Percentiles rank a stretch among this genome's conserved stretches.
phyloP scores from a whole-genome alignment of 2,797 vertebrate genomes.

The Eulemur coronatus region DNA sequence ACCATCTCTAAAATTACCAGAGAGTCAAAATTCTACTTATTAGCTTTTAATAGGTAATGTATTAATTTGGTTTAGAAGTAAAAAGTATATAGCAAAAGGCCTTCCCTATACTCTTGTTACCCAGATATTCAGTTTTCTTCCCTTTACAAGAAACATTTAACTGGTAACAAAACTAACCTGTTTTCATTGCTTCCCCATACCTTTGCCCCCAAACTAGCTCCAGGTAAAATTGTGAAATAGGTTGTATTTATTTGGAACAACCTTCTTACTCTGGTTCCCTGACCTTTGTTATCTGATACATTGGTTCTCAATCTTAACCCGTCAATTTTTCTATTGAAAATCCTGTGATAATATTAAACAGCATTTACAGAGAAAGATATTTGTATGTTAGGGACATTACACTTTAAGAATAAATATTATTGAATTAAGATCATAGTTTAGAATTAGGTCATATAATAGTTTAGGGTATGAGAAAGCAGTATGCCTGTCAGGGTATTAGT shows the following conservation, averaged over 20 bases:
- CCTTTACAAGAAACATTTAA: background rate
- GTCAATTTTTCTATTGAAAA: constrained; percentile 19
- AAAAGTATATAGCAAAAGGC: background rate
- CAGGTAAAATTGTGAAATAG: constrained; percentile 18
- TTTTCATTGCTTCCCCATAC: background rate
- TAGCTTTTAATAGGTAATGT: background rate
- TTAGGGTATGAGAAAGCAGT: background rate
- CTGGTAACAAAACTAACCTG: background rate
- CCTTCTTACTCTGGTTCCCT: background rate
- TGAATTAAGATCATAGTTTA: background rate
- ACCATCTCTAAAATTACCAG: background rate
- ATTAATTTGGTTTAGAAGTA: background rate
- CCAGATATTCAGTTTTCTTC: background rate
- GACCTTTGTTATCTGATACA: background rate
- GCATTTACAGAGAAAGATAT: background rate
- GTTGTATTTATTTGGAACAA: background rate
- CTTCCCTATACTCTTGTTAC: background rate
- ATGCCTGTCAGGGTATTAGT: background rate
- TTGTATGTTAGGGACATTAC: background rate
- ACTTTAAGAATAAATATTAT: background rate
- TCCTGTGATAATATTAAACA: background rate
- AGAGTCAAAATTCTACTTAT: background rate
- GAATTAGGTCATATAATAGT: background rate
- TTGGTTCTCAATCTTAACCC: background rate
- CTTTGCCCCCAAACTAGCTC: background rate